phyloP scores from a whole-genome alignment of 2,888 invertebrate genomes.

The Leucophenga maculata region DNA sequence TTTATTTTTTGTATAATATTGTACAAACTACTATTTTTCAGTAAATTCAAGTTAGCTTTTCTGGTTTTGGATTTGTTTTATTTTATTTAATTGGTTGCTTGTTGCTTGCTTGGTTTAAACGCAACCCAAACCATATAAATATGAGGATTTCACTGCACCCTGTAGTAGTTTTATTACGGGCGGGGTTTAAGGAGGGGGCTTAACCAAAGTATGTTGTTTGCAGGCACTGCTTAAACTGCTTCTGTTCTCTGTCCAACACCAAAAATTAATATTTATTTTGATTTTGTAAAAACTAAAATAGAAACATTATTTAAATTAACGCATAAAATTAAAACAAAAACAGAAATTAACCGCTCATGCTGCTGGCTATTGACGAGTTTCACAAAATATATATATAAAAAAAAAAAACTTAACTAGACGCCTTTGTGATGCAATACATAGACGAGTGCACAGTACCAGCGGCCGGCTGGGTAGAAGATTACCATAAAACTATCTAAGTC shows the following conservation, averaged over 20 bases:
- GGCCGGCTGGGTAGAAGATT: too few species aligned
- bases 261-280: slow-evolving; percentile 1
- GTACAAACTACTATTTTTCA: not conserved
- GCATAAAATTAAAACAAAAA: too few species aligned
- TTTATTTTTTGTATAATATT: slow-evolving; percentile 25
- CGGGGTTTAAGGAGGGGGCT: too few species aligned
- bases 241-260: not conserved
- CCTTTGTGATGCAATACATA: not conserved
- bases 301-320: not conserved
- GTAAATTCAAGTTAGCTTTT: slow-evolving; percentile 40
- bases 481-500: too few species aligned
- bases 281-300: not conserved
- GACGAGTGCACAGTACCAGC: too few species aligned
- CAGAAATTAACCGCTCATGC: too few species aligned
- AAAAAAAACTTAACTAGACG: not conserved
- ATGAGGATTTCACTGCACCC: not conserved
- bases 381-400: too few species aligned
- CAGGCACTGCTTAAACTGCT: not conserved
- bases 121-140: too few species aligned
- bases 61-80: slow-evolving; percentile 38
- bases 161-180: too few species aligned
- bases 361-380: too few species aligned
- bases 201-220: not conserved
- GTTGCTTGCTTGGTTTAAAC: not conserved
- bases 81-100: not conserved